A percentile compares a stretch with the other conserved stretches of the same genome.
Conservation (phyloP, 92 coral and sea anemone species). For the Chrysogorgia sp. region DNA sequence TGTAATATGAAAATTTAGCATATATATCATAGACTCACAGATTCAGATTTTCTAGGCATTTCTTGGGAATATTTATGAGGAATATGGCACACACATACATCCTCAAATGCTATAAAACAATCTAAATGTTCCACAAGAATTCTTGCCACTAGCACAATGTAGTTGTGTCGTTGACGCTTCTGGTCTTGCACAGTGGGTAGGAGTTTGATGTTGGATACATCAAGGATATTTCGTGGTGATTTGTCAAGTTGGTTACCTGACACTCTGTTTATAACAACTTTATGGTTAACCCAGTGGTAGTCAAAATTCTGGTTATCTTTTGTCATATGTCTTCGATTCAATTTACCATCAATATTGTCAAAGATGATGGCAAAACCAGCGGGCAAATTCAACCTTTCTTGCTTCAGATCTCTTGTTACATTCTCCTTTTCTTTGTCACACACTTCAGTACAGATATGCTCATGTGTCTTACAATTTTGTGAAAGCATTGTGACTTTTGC, state of each 20-base stretch:
- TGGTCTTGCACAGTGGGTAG: conserved; percentile 57
- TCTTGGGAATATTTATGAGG: conserved; percentile 61
- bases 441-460: background rate
- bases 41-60: conserved; percentile 34
- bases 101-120: conserved; percentile 43
- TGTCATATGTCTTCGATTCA: conserved; percentile 51
- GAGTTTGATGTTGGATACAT: conserved; percentile 37
- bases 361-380: conserved; percentile 60
- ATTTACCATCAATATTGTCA: conserved; percentile 55
- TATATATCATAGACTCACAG: conserved; percentile 19
- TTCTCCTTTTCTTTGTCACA: background rate
- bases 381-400: background rate
- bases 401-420: background rate
- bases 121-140: conserved; percentile 58
- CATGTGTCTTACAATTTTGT: background rate
- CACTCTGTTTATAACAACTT: conserved; percentile 48
- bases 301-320: conserved; percentile 54
- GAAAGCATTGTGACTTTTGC: background rate
- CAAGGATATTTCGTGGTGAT: conserved; percentile 23
- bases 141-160: conserved; percentile 57
- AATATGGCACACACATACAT: conserved; percentile 54
- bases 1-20: background rate
- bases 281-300: conserved; percentile 66
- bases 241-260: conserved; percentile 41
- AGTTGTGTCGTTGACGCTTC: conserved; percentile 52